phyloP scores from a whole-genome alignment of 2,888 invertebrate genomes.

The Tachina lurida region DNA sequence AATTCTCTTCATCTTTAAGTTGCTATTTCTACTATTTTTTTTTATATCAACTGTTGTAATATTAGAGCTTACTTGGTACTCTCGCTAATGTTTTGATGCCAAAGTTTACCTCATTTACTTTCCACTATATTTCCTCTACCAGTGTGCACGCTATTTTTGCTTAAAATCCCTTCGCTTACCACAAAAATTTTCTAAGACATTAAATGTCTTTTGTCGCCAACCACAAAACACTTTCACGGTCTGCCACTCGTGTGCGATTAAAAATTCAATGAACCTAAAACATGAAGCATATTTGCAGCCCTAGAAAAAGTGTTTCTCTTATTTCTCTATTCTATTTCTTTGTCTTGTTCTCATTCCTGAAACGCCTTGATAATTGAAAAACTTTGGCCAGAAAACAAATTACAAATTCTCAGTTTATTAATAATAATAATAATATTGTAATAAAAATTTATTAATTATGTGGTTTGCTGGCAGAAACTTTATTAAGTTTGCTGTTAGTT shows the following conservation, averaged over 20 bases:
- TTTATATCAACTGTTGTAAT: too few species aligned
- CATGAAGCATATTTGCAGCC: conserved; percentile 29
- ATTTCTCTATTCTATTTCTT: conserved; percentile 16
- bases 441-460: conserved; percentile 67
- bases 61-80: too few species aligned
- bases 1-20: too few species aligned
- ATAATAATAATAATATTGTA: conserved; percentile 59
- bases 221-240: conserved; percentile 66
- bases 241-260: conserved; percentile 64
- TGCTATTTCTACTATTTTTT: too few species aligned
- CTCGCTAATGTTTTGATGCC: too few species aligned
- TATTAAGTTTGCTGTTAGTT: conserved; percentile 27
- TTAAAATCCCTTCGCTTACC: neutral
- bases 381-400: conserved; percentile 55
- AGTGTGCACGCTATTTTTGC: neutral
- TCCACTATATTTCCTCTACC: neutral
- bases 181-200: conserved; percentile 16
- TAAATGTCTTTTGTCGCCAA: conserved; percentile 58
- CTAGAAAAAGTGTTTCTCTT: conserved; percentile 10
- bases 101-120: neutral
- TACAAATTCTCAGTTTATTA: conserved; percentile 55
- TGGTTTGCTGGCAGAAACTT: conserved; percentile 37
- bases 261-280: conserved; percentile 68
- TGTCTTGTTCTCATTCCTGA: conserved; percentile 1
- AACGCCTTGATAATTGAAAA: conserved; percentile 64